A percentile compares a stretch with the other conserved stretches of the same genome.
Conservation (phyloP, 2,888 invertebrate genomes). For the Oxytorus armatus region DNA sequence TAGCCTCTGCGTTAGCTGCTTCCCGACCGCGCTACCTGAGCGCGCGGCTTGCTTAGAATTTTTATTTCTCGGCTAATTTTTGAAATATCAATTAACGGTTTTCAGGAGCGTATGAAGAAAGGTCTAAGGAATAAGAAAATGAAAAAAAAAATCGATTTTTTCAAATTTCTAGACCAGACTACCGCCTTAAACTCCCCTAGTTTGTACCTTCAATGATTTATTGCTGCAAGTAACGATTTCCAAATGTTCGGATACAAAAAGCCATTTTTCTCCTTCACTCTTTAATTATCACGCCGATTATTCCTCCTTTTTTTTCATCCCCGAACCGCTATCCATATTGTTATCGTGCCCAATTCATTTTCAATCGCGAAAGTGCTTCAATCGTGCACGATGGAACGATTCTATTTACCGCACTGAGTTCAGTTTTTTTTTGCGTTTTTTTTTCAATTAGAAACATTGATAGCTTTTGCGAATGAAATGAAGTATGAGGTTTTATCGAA, state of each 20-base stretch:
- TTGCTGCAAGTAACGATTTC: neutral
- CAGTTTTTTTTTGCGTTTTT: neutral
- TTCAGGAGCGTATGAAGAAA: too few species aligned
- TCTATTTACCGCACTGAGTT: neutral
- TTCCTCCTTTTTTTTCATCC: neutral
- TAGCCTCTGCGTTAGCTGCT: too few species aligned
- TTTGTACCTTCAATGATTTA: too few species aligned
- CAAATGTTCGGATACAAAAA: neutral
- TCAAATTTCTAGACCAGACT: too few species aligned
- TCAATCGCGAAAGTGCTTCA: constrained; percentile 21
- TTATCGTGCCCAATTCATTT: neutral
- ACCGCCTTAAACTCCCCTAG: too few species aligned
- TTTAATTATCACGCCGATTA: neutral
- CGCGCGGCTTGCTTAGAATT: too few species aligned
- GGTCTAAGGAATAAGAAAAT: too few species aligned
- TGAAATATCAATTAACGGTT: too few species aligned
- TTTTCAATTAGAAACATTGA: neutral
- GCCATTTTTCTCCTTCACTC: neutral
- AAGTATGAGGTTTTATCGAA: constrained; percentile 7
- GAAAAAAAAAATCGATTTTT: too few species aligned
- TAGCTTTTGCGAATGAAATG: constrained; percentile 3
- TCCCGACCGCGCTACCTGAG: too few species aligned
- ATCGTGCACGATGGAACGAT: neutral
- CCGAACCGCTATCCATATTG: neutral
- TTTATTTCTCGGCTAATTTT: too few species aligned